phyloP scores from a whole-genome alignment of 2,113 vertebrate genomes.

The Dermatemys mawii region DNA sequence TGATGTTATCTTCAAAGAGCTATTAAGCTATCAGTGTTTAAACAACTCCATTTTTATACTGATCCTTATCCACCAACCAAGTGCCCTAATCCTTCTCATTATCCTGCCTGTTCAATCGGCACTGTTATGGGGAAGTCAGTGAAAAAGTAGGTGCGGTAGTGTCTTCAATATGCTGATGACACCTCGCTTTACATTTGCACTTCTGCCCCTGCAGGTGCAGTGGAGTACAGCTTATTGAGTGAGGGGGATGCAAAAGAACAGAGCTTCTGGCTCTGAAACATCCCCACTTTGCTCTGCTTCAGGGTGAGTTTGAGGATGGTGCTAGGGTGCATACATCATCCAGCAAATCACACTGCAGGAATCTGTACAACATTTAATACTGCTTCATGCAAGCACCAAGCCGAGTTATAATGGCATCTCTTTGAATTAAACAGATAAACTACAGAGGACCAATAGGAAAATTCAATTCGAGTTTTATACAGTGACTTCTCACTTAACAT shows the following conservation, averaged over 20 bases:
- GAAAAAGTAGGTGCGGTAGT: background rate
- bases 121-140: background rate
- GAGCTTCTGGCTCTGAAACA: background rate
- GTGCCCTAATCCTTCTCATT: background rate
- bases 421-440: background rate
- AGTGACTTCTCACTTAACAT: too few species aligned
- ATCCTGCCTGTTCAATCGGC: background rate
- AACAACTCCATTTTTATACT: background rate
- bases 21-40: background rate
- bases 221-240: background rate
- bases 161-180: background rate
- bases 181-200: background rate
- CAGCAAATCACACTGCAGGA: background rate
- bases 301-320: background rate
- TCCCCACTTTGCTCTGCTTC: background rate
- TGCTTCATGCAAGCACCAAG: background rate
- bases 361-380: background rate
- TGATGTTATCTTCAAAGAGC: accelerated
- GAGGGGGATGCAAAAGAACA: background rate
- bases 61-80: background rate
- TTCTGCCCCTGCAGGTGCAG: background rate
- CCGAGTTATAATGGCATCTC: background rate
- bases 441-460: background rate
- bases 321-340: background rate
- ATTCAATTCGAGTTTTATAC: background rate